A percentile compares a stretch with the other conserved stretches of the same genome.
Conservation (phyloP, 1,140 invertebrate species). For the Cardiocondyla obscurior region DNA sequence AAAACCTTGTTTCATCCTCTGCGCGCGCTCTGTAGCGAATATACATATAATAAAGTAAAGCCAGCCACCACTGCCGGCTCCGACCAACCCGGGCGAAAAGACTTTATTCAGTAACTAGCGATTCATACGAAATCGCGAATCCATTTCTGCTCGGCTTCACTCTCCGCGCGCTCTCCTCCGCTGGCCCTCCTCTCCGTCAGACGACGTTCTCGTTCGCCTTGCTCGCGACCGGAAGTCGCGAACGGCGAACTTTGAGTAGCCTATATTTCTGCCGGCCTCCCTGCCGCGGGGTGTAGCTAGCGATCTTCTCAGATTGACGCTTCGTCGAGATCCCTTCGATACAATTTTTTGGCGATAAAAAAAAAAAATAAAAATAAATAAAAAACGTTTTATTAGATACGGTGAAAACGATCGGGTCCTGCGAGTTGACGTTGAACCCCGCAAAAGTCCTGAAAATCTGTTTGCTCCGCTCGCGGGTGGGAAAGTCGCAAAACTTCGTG, state of each 20-base stretch:
- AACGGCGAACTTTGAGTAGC: slow-evolving; percentile 43
- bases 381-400: neutral
- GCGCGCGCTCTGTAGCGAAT: slow-evolving; percentile 62
- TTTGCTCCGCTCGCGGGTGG: neutral
- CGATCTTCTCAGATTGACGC: slow-evolving; percentile 11
- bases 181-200: neutral
- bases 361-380: neutral
- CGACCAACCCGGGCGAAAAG: slow-evolving; percentile 67
- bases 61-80: slow-evolving; percentile 64
- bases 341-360: neutral
- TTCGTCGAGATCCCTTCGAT: neutral
- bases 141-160: slow-evolving; percentile 67
- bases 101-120: slow-evolving; percentile 78
- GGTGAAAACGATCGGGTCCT: neutral
- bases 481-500: neutral
- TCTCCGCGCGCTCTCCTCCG: slow-evolving; percentile 49
- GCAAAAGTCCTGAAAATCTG: neutral
- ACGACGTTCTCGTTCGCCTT: slow-evolving; percentile 49
- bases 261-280: slow-evolving; percentile 18
- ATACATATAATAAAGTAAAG: slow-evolving; percentile 77
- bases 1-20: slow-evolving; percentile 70
- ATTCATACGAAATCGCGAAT: slow-evolving; percentile 77
- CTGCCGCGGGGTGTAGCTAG: slow-evolving; percentile 2
- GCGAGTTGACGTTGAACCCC: neutral
- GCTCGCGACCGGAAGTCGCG: slow-evolving; percentile 42